These are phyloP conservation scores for Myocastor coypus DNA, from an alignment of 2,113 vertebrate species.

Conservation along the genomic window DNA sequence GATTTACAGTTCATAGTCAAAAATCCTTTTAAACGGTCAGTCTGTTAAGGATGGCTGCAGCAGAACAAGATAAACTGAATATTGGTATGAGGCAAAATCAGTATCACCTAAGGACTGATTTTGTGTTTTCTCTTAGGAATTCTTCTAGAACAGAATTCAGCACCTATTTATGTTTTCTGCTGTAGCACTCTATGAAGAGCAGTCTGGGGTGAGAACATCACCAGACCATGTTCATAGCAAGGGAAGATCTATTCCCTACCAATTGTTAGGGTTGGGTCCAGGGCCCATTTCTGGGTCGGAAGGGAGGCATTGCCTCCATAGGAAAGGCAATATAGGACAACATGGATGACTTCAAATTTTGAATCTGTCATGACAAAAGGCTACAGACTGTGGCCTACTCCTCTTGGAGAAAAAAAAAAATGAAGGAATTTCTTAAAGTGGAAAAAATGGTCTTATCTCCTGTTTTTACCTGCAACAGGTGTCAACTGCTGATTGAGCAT, in stretches of 20 bases:
- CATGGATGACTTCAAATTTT: constrained; percentile 77
- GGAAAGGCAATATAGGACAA: constrained; percentile 69
- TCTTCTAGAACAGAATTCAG: constrained; percentile 66
- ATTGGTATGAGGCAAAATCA: constrained; percentile 70
- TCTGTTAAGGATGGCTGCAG: constrained; percentile 80
- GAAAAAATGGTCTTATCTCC: constrained; percentile 91
- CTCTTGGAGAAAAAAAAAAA: constrained; percentile 85
- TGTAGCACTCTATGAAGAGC: constrained; percentile 53
- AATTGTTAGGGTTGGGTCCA: constrained; percentile 65
- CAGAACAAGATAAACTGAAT: constrained; percentile 80
- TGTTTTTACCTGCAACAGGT: constrained; percentile 98
- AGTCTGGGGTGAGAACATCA: constrained; percentile 64
- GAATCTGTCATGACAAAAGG: constrained; percentile 82
- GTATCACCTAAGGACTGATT: constrained; percentile 61
- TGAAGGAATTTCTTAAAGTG: constrained; percentile 90
- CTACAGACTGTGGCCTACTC: constrained; percentile 84
- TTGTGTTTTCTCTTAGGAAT: constrained; percentile 57
- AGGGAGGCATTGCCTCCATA: constrained; percentile 73
- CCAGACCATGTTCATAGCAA: constrained; percentile 73
- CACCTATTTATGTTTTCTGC: constrained; percentile 59
- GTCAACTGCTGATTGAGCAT: constrained; percentile 99
- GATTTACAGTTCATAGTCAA: constrained; percentile 76
- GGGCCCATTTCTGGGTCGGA: constrained; percentile 65
- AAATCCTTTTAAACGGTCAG: constrained; percentile 82
- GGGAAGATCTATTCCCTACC: constrained; percentile 68